Evolutionary conservation across 2,888 invertebrate species (phyloP).

Genomic region (Scrobipalpa costella): DNA sequence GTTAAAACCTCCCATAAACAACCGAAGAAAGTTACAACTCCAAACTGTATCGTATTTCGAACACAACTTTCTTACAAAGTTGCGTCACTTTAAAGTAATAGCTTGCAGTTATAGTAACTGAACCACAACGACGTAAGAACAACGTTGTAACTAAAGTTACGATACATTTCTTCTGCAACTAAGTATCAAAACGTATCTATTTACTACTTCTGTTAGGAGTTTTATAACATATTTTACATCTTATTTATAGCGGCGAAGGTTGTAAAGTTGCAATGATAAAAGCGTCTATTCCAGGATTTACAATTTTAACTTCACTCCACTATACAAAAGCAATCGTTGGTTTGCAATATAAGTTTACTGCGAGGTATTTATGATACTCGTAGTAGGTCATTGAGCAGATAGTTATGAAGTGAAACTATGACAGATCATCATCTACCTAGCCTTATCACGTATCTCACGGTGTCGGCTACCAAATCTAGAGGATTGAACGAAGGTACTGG

Average conservation of each 20-base stretch:
- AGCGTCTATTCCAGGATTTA: neutral
- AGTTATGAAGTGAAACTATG: too few species aligned
- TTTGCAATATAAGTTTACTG: too few species aligned
- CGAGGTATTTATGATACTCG: too few species aligned
- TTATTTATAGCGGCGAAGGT: neutral
- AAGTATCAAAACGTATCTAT: slow-evolving; percentile 1
- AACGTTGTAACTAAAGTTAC: slow-evolving; percentile 9
- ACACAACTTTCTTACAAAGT: neutral
- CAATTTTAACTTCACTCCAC: neutral
- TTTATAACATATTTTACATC: neutral
- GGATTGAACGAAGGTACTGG: too few species aligned
- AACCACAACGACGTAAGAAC: slow-evolving; percentile 5
- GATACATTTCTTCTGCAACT: slow-evolving; percentile 2
- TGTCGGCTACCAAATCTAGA: too few species aligned
- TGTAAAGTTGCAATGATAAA: neutral
- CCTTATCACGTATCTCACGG: too few species aligned
- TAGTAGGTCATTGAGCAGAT: too few species aligned
- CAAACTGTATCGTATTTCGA: neutral
- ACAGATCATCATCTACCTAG: too few species aligned
- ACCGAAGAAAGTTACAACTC: neutral
- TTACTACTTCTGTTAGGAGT: neutral
- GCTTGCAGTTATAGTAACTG: neutral
- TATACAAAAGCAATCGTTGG: too few species aligned
- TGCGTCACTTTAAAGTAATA: slow-evolving; percentile 8
- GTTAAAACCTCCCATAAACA: neutral